phyloP scores from a whole-genome alignment of 1,140 invertebrate species.

The Bombyx mandarina region DNA sequence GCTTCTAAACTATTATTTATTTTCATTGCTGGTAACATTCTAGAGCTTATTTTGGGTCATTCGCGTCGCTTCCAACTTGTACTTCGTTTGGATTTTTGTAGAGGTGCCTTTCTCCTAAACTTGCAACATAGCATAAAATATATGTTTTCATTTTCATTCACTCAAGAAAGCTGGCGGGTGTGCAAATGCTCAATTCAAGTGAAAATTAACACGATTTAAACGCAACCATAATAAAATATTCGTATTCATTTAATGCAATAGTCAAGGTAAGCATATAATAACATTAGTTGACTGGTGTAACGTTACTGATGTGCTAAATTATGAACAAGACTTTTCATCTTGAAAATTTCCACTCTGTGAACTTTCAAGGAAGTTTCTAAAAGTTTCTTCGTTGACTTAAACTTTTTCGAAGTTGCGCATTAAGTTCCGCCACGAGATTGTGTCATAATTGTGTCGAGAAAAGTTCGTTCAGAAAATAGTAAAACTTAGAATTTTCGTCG shows the following conservation, averaged over 20 bases:
- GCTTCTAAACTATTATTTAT: conserved; percentile 43
- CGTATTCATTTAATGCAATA: conserved; percentile 60
- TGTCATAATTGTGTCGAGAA: conserved; percentile 33
- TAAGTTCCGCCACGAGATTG: conserved; percentile 28
- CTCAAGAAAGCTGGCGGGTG: conserved; percentile 70
- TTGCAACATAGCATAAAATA: conserved; percentile 66
- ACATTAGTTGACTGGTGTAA: conserved; percentile 22
- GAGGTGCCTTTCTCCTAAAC: conserved; percentile 69
- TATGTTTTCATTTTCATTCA: conserved; percentile 60
- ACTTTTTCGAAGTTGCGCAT: conserved; percentile 38
- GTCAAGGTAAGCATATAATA: conserved; percentile 55
- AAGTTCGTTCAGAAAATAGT: conserved; percentile 64
- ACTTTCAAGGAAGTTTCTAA: conserved; percentile 60
- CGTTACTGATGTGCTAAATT: conserved; percentile 38
- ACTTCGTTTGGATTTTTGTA: conserved; percentile 64
- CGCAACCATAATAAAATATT: conserved; percentile 33
- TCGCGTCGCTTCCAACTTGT: conserved; percentile 70
- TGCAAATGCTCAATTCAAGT: conserved; percentile 55
- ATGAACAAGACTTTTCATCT: conserved; percentile 67
- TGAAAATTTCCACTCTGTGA: conserved; percentile 69
- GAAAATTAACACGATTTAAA: conserved; percentile 32
- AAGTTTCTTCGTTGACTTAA: conserved; percentile 55
- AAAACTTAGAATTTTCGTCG: conserved; percentile 72
- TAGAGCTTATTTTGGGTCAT: conserved; percentile 71
- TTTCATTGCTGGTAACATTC: conserved; percentile 53